A percentile compares a stretch with the other conserved stretches of the same genome.
Conservation (phyloP, 2,797 vertebrate genomes). For the Acrossocheilus wenchowensis region DNA sequence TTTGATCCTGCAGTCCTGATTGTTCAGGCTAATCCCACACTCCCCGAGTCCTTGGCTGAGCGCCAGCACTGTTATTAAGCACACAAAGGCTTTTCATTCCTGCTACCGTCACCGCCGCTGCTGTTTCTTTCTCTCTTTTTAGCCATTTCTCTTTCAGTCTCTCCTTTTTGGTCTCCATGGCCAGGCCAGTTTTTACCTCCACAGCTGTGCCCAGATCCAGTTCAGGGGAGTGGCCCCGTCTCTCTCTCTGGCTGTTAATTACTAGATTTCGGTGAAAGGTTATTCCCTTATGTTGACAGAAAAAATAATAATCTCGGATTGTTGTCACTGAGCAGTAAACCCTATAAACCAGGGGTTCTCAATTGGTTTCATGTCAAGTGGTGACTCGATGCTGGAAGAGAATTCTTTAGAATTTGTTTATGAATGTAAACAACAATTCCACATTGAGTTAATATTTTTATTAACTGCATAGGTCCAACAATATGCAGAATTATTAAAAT, state of each 20-base stretch:
- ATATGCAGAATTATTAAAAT: too few relatives aligned
- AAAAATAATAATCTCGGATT: slow-evolving; percentile 24
- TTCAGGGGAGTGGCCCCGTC: neutral
- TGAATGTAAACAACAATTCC: neutral
- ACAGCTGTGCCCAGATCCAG: slow-evolving; percentile 34
- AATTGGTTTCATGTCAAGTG: neutral
- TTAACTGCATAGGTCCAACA: neutral
- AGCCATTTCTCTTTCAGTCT: slow-evolving; percentile 53
- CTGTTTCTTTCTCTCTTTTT: slow-evolving; percentile 29
- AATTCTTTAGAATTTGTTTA: neutral
- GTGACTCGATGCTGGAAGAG: neutral
- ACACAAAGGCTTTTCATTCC: slow-evolving; percentile 90
- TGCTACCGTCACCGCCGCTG: slow-evolving; percentile 77
- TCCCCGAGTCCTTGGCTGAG: slow-evolving; percentile 83
- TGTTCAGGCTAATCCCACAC: slow-evolving; percentile 91
- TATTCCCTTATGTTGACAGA: slow-evolving; percentile 30
- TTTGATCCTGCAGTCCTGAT: slow-evolving; percentile 90
- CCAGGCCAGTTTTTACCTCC: slow-evolving; percentile 12
- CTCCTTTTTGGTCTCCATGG: slow-evolving; percentile 41
- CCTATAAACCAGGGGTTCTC: neutral
- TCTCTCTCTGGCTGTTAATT: slow-evolving; percentile 45
- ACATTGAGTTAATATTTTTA: neutral
- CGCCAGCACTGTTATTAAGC: slow-evolving; percentile 88
- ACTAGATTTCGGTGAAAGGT: slow-evolving; percentile 44
- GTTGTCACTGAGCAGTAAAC: slow-evolving; percentile 5